Conservation (phyloP, 2,113 vertebrate genomes). For the Chloropsis cyanopogon region DNA sequence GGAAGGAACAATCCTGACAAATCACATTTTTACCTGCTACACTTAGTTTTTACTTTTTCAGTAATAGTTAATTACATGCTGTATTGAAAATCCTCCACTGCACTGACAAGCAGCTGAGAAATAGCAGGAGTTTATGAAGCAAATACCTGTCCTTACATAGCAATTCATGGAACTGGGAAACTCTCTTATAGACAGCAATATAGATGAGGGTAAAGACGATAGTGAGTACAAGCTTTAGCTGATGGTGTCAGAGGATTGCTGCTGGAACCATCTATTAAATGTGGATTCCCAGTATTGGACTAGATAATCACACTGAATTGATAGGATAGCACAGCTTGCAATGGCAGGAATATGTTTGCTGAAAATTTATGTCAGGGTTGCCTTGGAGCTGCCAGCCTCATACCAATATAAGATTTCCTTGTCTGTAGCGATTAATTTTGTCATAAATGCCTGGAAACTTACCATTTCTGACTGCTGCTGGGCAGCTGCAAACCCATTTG, state of each 20-base stretch:
- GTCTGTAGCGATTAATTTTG: neutral
- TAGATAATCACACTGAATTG: slow-evolving; percentile 53
- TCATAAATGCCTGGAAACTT: neutral
- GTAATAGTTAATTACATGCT: slow-evolving; percentile 8
- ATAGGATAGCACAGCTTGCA: slow-evolving; percentile 22
- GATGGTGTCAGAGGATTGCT: slow-evolving; percentile 47
- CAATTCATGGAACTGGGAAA: slow-evolving; percentile 15
- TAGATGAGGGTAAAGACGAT: slow-evolving; percentile 41
- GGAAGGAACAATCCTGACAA: slow-evolving; percentile 28
- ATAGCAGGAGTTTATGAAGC: slow-evolving; percentile 23
- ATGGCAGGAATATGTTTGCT: slow-evolving; percentile 31
- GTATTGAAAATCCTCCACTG: neutral
- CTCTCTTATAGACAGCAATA: slow-evolving; percentile 19
- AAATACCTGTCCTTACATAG: slow-evolving; percentile 14
- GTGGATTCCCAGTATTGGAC: slow-evolving; percentile 19
- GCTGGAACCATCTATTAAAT: slow-evolving; percentile 54
- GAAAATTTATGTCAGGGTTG: slow-evolving; percentile 53
- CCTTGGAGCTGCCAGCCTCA: neutral
- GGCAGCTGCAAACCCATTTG: neutral
- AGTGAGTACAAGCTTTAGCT: slow-evolving; percentile 32
- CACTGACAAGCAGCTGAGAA: neutral
- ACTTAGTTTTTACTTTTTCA: slow-evolving; percentile 20
- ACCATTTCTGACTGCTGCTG: neutral
- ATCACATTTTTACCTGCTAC: slow-evolving; percentile 19
- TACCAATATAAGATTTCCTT: neutral